A percentile compares a stretch with the other conserved stretches of the same genome.
phyloP scores from a whole-genome alignment of 2,888 invertebrate species.

The Agrochola lychnidis region DNA sequence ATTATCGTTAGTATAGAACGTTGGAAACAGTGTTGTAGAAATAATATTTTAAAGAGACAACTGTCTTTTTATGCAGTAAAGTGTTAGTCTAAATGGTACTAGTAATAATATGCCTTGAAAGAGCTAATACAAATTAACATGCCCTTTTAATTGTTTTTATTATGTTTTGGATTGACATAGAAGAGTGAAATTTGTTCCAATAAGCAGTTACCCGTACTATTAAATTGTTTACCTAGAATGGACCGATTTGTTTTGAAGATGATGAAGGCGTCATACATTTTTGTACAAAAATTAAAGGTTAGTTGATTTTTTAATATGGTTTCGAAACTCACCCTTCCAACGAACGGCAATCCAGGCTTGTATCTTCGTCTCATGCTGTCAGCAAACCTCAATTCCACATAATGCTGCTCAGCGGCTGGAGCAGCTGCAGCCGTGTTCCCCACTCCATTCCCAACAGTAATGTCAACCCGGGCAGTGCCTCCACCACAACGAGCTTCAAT shows the following conservation, averaged over 20 bases:
- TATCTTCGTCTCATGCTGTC: conserved; percentile 92
- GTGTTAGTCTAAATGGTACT: too few species aligned
- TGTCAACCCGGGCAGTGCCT: conserved; percentile 89
- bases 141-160: too few species aligned
- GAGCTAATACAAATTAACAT: too few species aligned
- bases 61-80: background rate
- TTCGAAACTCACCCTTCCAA: conserved; percentile 90
- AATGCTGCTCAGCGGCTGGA: conserved; percentile 92
- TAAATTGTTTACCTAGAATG: background rate
- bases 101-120: too few species aligned
- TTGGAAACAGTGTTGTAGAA: background rate
- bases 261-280: too few species aligned
- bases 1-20: conserved; percentile 15
- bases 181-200: background rate
- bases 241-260: background rate
- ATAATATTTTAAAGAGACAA: conserved; percentile 16
- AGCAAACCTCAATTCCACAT: conserved; percentile 92
- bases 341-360: conserved; percentile 92
- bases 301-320: too few species aligned
- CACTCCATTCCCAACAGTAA: conserved; percentile 87
- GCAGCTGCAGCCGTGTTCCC: conserved; percentile 88
- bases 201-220: background rate
- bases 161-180: background rate
- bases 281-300: too few species aligned
- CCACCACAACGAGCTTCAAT: conserved; percentile 90